These are phyloP conservation scores for Glomeris maerens DNA, from an alignment of 1,140 invertebrate species.

Conservation along the genomic window DNA sequence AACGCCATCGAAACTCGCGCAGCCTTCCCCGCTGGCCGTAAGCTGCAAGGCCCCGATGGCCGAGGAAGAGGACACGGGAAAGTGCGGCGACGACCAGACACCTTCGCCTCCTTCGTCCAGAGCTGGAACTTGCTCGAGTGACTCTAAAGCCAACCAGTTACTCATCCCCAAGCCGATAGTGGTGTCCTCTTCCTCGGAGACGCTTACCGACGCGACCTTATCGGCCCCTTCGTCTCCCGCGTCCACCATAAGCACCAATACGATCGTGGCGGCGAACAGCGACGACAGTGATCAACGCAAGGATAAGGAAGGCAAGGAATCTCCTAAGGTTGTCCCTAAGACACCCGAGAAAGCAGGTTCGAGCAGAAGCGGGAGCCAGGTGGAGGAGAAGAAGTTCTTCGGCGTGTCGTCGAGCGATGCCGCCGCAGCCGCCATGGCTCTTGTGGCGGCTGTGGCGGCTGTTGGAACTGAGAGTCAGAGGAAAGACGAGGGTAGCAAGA, in stretches of 20 bases:
- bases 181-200: slow-evolving; percentile 55
- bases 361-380: not conserved
- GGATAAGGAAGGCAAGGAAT: not conserved
- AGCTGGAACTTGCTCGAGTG: not conserved
- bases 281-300: slow-evolving; percentile 3
- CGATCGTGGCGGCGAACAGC: slow-evolving; percentile 41
- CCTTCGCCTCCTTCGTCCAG: not conserved
- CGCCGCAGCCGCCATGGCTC: not conserved
- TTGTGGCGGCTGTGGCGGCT: too few species aligned
- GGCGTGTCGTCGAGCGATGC: not conserved
- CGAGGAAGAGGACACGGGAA: too few species aligned
- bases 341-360: not conserved
- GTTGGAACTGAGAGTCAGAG: too few species aligned
- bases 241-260: slow-evolving; percentile 46
- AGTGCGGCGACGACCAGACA: not conserved
- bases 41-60: slow-evolving; percentile 8
- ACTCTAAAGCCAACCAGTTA: slow-evolving; percentile 20
- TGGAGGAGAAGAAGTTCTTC: not conserved
- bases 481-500: slow-evolving; percentile 1
- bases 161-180: slow-evolving; percentile 51
- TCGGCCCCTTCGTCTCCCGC: slow-evolving; percentile 52
- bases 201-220: slow-evolving; percentile 45
- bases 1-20: slow-evolving; percentile 4
- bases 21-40: slow-evolving; percentile 12
- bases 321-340: not conserved